A percentile compares a stretch with the other conserved stretches of the same genome.
These are phyloP conservation scores for Eciton burchellii DNA, from an alignment of 1,140 invertebrate species.

Conservation along the genomic window DNA sequence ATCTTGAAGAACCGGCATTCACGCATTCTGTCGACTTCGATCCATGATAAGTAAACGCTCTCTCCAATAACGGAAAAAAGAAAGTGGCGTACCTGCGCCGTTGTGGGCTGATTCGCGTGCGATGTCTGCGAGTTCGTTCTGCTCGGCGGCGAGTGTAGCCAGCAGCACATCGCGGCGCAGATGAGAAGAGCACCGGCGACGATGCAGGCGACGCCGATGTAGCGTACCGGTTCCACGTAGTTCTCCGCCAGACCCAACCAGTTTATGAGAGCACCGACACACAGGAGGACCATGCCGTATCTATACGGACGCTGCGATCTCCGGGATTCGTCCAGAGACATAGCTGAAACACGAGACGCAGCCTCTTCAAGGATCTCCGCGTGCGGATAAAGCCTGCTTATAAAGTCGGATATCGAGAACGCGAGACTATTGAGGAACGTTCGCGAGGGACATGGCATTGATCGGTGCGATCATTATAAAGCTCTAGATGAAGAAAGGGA, in stretches of 20 bases:
- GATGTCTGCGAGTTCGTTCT: slow-evolving; percentile 79
- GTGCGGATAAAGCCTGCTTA: not conserved
- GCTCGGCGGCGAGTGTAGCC: slow-evolving; percentile 88
- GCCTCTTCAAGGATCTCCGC: not conserved
- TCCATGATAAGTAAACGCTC: slow-evolving; percentile 15
- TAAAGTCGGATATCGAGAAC: no score
- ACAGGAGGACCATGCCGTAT: slow-evolving; percentile 91
- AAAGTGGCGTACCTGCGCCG: slow-evolving; percentile 79
- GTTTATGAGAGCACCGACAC: slow-evolving; percentile 91
- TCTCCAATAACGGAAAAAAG: no score
- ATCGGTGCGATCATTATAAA: slow-evolving; percentile 17
- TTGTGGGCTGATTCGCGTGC: slow-evolving; percentile 79
- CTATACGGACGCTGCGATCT: slow-evolving; percentile 90
- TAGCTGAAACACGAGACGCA: slow-evolving; percentile 84
- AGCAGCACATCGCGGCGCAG: slow-evolving; percentile 91
- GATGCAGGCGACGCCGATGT: slow-evolving; percentile 91
- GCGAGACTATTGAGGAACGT: no score
- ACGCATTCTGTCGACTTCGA: not conserved
- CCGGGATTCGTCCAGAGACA: slow-evolving; percentile 88
- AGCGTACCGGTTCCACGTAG: slow-evolving; percentile 90
- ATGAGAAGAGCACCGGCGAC: slow-evolving; percentile 91
- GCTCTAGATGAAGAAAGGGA: not conserved
- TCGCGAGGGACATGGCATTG: no score
- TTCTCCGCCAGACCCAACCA: slow-evolving; percentile 91
- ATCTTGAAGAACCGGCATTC: not conserved